These are phyloP conservation scores for Hirtodrosophila confusa DNA, from an alignment of 2,888 invertebrate species.

Conservation along the genomic window DNA sequence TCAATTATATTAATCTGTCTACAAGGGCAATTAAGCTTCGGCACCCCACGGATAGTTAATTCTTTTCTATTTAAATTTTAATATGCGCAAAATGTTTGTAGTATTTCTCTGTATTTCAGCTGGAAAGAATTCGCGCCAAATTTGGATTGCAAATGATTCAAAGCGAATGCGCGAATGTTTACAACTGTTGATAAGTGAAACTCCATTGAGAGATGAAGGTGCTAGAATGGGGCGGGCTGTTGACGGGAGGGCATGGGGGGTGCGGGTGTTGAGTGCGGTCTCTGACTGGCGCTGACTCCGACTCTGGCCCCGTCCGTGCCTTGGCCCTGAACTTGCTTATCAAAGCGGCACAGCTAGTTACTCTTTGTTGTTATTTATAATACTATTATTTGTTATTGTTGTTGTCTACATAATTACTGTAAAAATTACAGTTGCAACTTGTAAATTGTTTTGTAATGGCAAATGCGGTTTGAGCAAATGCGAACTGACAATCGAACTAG, in stretches of 20 bases:
- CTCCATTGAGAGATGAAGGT: slow-evolving; percentile 16
- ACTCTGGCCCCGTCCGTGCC: slow-evolving; percentile 16
- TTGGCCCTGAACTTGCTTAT: slow-evolving; percentile 75
- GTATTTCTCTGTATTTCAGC: slow-evolving; percentile 12
- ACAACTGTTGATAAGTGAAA: slow-evolving; percentile 41
- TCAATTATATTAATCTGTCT: neutral
- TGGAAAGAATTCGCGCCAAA: slow-evolving; percentile 60
- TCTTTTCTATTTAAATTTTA: slow-evolving; percentile 14
- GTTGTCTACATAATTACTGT: slow-evolving; percentile 64
- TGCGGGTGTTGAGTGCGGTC: slow-evolving; percentile 24
- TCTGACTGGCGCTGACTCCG: slow-evolving; percentile 22
- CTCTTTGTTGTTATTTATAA: slow-evolving; percentile 8
- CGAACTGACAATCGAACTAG: slow-evolving; percentile 55
- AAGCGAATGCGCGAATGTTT: slow-evolving; percentile 32
- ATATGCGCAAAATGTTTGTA: slow-evolving; percentile 57
- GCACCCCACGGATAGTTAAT: no score
- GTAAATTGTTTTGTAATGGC: slow-evolving; percentile 53
- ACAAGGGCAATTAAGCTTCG: slow-evolving; percentile 20
- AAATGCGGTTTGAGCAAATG: slow-evolving; percentile 58
- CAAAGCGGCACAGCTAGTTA: slow-evolving; percentile 53
- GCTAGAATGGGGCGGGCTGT: neutral
- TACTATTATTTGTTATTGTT: slow-evolving; percentile 16
- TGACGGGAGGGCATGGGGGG: slow-evolving; percentile 1
- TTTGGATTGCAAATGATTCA: slow-evolving; percentile 74
- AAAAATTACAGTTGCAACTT: slow-evolving; percentile 71